Evolutionary conservation across 2,797 vertebrate genomes (phyloP).

Genomic region (Acropternis orthonyx): DNA sequence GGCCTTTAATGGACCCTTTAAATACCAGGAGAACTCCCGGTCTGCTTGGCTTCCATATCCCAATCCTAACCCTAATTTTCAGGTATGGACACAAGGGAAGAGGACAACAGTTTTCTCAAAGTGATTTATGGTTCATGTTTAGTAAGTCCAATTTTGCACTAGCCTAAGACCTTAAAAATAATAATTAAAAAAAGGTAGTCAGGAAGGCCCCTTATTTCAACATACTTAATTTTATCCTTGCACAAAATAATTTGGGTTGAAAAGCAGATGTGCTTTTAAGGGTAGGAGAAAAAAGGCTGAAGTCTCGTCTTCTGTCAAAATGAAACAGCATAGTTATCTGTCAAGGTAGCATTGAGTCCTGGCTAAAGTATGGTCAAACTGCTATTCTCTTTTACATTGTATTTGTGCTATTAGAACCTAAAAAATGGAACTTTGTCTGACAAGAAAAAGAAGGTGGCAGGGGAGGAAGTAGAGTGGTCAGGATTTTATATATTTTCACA

Average conservation of each 20-base stretch:
- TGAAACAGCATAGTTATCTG: background rate
- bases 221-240: background rate
- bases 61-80: slow-evolving; percentile 96
- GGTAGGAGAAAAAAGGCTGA: background rate
- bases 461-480: background rate
- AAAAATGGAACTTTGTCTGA: background rate
- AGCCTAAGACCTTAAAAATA: background rate
- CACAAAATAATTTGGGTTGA: background rate
- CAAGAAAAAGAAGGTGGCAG: background rate
- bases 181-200: background rate
- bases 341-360: background rate
- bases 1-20: slow-evolving; percentile 94
- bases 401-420: background rate
- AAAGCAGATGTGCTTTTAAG: background rate
- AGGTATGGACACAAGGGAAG: slow-evolving; percentile 76
- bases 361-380: background rate
- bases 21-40: slow-evolving; percentile 95
- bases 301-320: background rate
- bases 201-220: background rate
- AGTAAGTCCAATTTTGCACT: background rate
- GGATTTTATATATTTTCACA: background rate
- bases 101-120: background rate
- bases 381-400: background rate
- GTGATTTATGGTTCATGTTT: background rate
- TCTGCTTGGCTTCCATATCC: slow-evolving; percentile 96